These are phyloP conservation scores for Agriotes lineatus DNA, from an alignment of 2,888 invertebrate species.

Conservation along the genomic window DNA sequence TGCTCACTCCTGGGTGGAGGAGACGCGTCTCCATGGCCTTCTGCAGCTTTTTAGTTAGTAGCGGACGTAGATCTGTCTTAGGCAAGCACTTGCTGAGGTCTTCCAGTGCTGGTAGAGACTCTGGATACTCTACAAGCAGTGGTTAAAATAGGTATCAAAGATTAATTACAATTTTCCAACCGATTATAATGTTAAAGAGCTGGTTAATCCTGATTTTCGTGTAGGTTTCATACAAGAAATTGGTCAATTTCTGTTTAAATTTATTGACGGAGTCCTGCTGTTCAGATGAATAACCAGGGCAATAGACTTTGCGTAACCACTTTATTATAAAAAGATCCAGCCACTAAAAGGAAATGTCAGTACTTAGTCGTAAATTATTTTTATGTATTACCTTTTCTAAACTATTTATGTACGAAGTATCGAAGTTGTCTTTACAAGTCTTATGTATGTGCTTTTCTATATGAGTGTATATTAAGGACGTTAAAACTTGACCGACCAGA, in stretches of 20 bases:
- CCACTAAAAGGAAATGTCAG: slow-evolving; percentile 80
- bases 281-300: slow-evolving; percentile 73
- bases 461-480: slow-evolving; percentile 84
- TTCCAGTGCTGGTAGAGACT: slow-evolving; percentile 92
- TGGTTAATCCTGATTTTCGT: slow-evolving; percentile 91
- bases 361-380: too few relatives aligned
- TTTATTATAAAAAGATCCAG: slow-evolving; percentile 86
- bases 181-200: slow-evolving; percentile 94
- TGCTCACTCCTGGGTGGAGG: slow-evolving; percentile 95
- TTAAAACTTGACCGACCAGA: slow-evolving; percentile 86
- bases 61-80: slow-evolving; percentile 84
- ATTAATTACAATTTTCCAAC: slow-evolving; percentile 63
- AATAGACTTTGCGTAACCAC: slow-evolving; percentile 89
- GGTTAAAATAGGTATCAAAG: not conserved
- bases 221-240: slow-evolving; percentile 90
- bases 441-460: slow-evolving; percentile 88
- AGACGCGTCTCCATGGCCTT: slow-evolving; percentile 87
- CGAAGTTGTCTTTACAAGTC: slow-evolving; percentile 88
- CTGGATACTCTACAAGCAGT: slow-evolving; percentile 83
- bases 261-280: slow-evolving; percentile 72
- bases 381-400: slow-evolving; percentile 79
- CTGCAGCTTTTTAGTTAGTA: slow-evolving; percentile 84
- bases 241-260: slow-evolving; percentile 82
- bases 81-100: slow-evolving; percentile 89
- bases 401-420: slow-evolving; percentile 81